A percentile compares a stretch with the other conserved stretches of the same genome.
Evolutionary conservation across 2,113 vertebrate species (phyloP).

Genomic region (Glaucidium brasilianum): DNA sequence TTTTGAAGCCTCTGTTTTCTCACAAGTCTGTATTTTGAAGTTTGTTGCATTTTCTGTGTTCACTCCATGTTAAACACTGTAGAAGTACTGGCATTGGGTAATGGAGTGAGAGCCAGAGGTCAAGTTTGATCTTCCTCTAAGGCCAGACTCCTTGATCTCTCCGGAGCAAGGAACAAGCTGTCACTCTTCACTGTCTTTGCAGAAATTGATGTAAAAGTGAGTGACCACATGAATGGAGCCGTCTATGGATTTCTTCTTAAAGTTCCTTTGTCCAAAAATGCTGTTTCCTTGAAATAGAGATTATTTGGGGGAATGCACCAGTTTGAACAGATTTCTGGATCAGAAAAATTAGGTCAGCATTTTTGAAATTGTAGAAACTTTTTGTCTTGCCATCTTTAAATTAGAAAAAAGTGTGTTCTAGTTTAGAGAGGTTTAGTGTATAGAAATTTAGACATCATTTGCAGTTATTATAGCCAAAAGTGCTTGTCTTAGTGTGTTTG

Average conservation of each 20-base stretch:
- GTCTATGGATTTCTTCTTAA: neutral
- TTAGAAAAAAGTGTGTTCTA: accelerated
- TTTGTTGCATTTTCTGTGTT: neutral
- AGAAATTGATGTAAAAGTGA: neutral
- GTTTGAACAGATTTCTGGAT: neutral
- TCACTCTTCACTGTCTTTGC: neutral
- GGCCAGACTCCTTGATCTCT: neutral
- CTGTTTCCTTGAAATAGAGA: neutral
- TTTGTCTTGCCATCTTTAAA: neutral
- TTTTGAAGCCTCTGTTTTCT: neutral
- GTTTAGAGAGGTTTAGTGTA: neutral
- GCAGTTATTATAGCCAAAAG: accelerated
- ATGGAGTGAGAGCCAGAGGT: neutral
- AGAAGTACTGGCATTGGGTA: neutral
- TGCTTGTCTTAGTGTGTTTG: neutral
- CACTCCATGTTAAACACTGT: neutral
- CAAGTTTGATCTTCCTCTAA: neutral
- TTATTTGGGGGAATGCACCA: neutral
- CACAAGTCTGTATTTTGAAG: neutral
- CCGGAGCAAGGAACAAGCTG: neutral
- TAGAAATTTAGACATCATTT: neutral
- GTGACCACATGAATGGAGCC: neutral
- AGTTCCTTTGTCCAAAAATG: neutral
- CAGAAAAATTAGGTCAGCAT: neutral
- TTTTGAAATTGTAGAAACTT: neutral